These are phyloP conservation scores for Beroe ovata DNA, from an alignment of 37 sponge, comb jelly and placozoan species.

Conservation along the genomic window DNA sequence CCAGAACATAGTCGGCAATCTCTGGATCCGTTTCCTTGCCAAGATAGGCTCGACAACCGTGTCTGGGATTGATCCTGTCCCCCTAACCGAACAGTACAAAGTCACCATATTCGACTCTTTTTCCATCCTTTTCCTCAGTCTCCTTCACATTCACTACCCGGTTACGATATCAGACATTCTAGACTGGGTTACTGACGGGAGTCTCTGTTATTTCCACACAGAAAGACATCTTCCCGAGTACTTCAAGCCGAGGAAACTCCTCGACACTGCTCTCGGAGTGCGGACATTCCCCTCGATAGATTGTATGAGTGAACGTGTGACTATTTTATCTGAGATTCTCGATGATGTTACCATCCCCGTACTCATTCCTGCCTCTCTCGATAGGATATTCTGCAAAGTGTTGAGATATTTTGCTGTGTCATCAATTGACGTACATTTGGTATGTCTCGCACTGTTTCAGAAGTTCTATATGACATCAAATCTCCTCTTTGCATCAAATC, in stretches of 20 bases:
- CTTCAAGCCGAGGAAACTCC: constrained; percentile 15
- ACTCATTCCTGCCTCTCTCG: background rate
- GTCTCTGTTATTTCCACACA: constrained; percentile 31
- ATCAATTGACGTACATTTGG: background rate
- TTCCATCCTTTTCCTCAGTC: background rate
- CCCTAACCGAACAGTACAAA: background rate
- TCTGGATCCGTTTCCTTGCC: constrained; percentile 39
- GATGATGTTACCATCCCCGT: constrained; percentile 8
- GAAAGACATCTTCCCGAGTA: background rate
- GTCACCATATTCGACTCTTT: constrained; percentile 42
- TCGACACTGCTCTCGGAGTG: background rate
- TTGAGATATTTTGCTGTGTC: background rate
- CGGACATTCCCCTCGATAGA: background rate
- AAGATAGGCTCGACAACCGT: constrained; percentile 7
- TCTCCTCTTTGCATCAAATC: background rate
- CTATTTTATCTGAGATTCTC: background rate
- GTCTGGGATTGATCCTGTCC: background rate
- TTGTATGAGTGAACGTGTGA: background rate
- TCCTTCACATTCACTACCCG: constrained; percentile 8
- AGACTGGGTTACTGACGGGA: background rate
- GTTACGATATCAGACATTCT: background rate
- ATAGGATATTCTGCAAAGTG: background rate
- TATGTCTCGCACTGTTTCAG: background rate
- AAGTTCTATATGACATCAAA: background rate
- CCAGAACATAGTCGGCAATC: background rate